Percentiles rank a stretch among this genome's conserved stretches.
phyloP scores from a whole-genome alignment of 2,797 vertebrate species.

The Synaphobranchus kaupii region DNA sequence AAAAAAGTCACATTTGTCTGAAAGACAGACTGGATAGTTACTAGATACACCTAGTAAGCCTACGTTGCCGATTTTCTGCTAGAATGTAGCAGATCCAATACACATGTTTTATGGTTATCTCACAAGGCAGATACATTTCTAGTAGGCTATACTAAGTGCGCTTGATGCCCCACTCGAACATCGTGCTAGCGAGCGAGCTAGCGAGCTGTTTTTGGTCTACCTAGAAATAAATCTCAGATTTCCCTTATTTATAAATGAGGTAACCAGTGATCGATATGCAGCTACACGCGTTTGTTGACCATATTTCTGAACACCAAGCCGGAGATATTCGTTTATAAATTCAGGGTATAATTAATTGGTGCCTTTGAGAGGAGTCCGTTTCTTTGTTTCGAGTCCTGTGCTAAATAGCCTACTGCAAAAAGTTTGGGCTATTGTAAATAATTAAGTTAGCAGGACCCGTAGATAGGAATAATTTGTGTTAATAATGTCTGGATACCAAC shows the following conservation, averaged over 20 bases:
- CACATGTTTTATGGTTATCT: neutral
- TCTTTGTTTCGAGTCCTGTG: conserved; percentile 14
- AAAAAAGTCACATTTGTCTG: neutral
- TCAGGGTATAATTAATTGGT: neutral
- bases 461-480: neutral
- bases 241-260: neutral
- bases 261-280: neutral
- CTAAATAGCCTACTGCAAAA: conserved; percentile 19
- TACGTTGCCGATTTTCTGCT: neutral
- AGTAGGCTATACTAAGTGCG: neutral
- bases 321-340: neutral
- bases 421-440: conserved; percentile 27
- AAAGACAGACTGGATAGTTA: neutral
- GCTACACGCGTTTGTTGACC: neutral
- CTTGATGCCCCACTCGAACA: neutral
- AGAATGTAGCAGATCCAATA: neutral
- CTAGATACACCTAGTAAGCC: neutral
- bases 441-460: neutral
- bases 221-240: conserved; percentile 21
- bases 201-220: neutral
- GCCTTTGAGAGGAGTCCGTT: neutral
- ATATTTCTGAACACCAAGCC: neutral
- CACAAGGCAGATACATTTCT: neutral
- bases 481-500: neutral
- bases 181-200: conserved; percentile 1